Percentiles rank a stretch among this genome's conserved stretches.
Conservation (phyloP, 2,888 invertebrate species). For the Arctia plantaginis region DNA sequence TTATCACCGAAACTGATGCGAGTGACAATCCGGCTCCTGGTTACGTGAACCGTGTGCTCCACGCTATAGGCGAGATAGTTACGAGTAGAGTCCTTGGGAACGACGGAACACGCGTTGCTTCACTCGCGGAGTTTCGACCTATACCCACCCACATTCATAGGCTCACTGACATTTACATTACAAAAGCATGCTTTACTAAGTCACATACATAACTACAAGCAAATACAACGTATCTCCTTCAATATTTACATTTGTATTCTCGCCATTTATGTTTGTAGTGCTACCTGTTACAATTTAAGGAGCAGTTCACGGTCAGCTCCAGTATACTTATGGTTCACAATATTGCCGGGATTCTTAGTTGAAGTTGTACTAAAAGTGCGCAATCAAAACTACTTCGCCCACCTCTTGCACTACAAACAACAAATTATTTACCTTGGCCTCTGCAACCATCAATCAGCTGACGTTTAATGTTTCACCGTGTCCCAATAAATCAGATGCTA, state of each 20-base stretch:
- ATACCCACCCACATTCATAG: conserved; percentile 1
- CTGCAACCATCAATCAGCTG: background rate
- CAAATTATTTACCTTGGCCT: background rate
- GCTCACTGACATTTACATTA: conserved; percentile 10
- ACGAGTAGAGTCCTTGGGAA: background rate
- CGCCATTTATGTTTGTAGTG: background rate
- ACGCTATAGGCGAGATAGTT: background rate
- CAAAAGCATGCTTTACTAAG: background rate
- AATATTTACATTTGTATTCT: background rate
- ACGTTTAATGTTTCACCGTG: background rate
- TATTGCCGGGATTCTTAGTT: background rate
- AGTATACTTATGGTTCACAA: background rate
- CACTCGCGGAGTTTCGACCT: background rate
- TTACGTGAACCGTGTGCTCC: background rate
- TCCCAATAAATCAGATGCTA: background rate
- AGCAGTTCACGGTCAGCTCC: background rate
- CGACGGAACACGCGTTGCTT: conserved; percentile 2
- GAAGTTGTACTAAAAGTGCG: background rate
- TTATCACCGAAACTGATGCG: background rate
- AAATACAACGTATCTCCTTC: conserved; percentile 1
- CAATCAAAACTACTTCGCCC: background rate
- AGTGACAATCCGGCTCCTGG: background rate
- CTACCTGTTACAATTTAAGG: background rate
- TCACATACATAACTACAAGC: background rate
- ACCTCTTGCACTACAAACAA: background rate